phyloP scores from a whole-genome alignment of 1,140 invertebrate genomes.

The Drosophila ananassae region DNA sequence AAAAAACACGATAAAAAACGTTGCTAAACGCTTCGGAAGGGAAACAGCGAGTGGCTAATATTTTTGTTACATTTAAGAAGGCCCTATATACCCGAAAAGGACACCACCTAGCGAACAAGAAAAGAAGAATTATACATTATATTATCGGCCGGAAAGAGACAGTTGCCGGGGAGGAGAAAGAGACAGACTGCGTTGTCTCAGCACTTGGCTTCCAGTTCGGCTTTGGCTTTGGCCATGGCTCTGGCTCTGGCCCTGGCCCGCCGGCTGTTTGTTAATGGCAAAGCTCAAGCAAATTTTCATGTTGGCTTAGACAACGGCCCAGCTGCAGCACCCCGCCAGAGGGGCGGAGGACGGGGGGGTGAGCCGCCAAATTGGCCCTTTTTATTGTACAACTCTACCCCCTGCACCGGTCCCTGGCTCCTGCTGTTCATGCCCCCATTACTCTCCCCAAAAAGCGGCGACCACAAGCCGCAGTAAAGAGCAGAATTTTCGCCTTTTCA shows the following conservation, averaged over 20 bases:
- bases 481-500: slow-evolving; percentile 16
- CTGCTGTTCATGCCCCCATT: background rate
- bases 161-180: background rate
- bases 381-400: slow-evolving; percentile 53
- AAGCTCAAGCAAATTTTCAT: slow-evolving; percentile 52
- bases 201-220: slow-evolving; percentile 34
- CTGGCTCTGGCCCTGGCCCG: slow-evolving; percentile 23
- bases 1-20: too few species aligned
- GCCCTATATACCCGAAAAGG: background rate
- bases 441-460: slow-evolving; percentile 12
- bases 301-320: slow-evolving; percentile 59
- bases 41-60: too few species aligned
- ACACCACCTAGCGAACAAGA: background rate
- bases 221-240: slow-evolving; percentile 1
- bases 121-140: slow-evolving; percentile 22
- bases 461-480: slow-evolving; percentile 55
- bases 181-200: slow-evolving; percentile 13
- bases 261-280: slow-evolving; percentile 61
- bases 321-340: slow-evolving; percentile 43
- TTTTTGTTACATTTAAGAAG: background rate
- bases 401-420: background rate
- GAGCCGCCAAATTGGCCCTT: slow-evolving; percentile 64
- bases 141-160: background rate
- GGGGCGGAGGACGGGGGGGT: background rate
- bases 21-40: too few species aligned